phyloP scores from a whole-genome alignment of 1,140 invertebrate genomes.

The Bilobella aurantiaca region DNA sequence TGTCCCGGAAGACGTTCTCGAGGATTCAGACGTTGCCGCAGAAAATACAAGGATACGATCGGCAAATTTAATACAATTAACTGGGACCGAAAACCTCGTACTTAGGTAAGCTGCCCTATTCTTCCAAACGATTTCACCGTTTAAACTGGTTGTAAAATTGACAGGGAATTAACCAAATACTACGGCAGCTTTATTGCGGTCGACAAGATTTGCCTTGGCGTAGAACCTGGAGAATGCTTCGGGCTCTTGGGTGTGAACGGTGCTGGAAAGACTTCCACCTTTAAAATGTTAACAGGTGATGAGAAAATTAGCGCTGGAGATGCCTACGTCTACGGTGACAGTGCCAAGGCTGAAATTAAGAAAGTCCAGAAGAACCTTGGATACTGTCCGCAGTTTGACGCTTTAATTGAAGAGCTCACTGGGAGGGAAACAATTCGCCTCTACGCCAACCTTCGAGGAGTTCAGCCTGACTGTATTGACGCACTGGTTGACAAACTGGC shows the following conservation, averaged over 20 bases:
- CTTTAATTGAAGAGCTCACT: slow-evolving; percentile 58
- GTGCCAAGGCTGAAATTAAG: slow-evolving; percentile 42
- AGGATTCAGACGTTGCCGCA: slow-evolving; percentile 45
- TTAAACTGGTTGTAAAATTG: no score
- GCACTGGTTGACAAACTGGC: slow-evolving; percentile 38
- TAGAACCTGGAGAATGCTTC: slow-evolving; percentile 24
- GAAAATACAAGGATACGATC: slow-evolving; percentile 42
- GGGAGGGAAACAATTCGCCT: slow-evolving; percentile 64
- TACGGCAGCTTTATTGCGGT: slow-evolving; percentile 39
- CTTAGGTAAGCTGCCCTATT: no score
- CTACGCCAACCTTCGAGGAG: slow-evolving; percentile 63
- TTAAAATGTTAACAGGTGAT: slow-evolving; percentile 73
- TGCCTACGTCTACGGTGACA: slow-evolving; percentile 45
- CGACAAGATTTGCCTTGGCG: slow-evolving; percentile 17
- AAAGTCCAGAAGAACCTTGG: slow-evolving; percentile 38
- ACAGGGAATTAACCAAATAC: slow-evolving; percentile 20
- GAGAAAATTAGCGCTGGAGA: slow-evolving; percentile 50
- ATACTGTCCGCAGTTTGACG: slow-evolving; percentile 65
- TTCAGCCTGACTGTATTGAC: slow-evolving; percentile 41
- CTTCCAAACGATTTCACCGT: no score
- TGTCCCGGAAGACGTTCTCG: slow-evolving; percentile 31
- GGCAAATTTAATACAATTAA: slow-evolving; percentile 34
- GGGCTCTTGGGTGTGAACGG: slow-evolving; percentile 23
- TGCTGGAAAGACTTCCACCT: slow-evolving; percentile 50
- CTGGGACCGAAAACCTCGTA: slow-evolving; percentile 38